Base-by-base conservation (phyloP, 2,113 vertebrate species). In the Salvelinus sp. region DNA sequence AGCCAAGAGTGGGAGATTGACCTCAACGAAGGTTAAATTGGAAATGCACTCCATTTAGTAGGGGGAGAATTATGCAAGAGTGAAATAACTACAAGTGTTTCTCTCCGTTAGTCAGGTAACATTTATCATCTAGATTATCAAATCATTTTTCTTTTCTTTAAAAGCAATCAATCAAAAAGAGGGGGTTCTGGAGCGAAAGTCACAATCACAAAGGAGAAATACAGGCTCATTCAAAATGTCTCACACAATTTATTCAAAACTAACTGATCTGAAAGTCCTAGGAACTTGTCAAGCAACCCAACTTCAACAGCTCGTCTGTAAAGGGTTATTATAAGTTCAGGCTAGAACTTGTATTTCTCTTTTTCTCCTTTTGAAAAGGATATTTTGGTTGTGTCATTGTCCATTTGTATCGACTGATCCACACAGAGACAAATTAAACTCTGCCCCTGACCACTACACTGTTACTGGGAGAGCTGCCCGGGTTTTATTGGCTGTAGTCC, bases 101-200 rank as follows among this genome's bases (percentile, higher is more conserved):
- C 20, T 7, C 18, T 27, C 30, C n/a, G 6, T 44, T 69, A 30
- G 20, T 78, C 70, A 72, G 81, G 76, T 80, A 84, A 87, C 84
- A 83, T 83, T 82, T 84, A 33, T 71, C 69, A 75, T 76, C 73
- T 77, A 79, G 78, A 85, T 88, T 66, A 87, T 85, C 76, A 85
- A 85, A 87, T 85, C 30, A 78, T 77, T 69, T 71, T 70, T 72
- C 6, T 66, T 66, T 63, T 66, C 48, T 85, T 88, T 88, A 90
- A 91, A 91, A 91, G 81, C 87, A 77, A 86, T 88, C 88, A 73
- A 81, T 88, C 88, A 73, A 81, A 80, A 83, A 62, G 58, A 62
- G 76, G 79, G 76, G 76, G 74, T 88, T 85, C 82, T 79, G 77
- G 80, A 82, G 76, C 74, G 1, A 75, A 76, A 82, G 86, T 79